These are phyloP conservation scores for Hylia prasina DNA, from an alignment of 2,113 vertebrate genomes.

Conservation along the genomic window DNA sequence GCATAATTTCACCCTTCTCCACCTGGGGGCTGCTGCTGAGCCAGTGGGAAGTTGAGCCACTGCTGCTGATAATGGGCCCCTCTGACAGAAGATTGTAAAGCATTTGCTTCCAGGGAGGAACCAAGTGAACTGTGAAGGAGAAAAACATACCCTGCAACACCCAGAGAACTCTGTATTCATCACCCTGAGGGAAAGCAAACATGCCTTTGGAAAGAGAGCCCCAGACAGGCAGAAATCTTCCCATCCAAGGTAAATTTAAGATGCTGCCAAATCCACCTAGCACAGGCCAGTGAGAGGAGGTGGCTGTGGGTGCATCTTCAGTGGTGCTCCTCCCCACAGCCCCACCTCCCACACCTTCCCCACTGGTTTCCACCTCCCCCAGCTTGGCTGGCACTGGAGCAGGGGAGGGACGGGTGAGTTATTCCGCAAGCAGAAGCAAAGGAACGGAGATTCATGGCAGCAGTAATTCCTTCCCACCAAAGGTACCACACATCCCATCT, in stretches of 20 bases:
- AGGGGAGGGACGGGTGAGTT: background rate
- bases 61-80: background rate
- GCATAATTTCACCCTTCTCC: background rate
- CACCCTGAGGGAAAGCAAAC: conserved; percentile 39
- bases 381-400: background rate
- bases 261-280: background rate
- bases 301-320: background rate
- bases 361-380: background rate
- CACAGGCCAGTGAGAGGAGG: background rate
- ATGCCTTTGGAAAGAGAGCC: background rate
- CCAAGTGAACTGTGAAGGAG: conserved; percentile 46
- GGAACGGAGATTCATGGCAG: background rate
- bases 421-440: background rate
- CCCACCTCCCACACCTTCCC: background rate
- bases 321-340: background rate
- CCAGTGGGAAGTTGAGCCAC: background rate
- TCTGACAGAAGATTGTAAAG: background rate
- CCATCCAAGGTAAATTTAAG: background rate
- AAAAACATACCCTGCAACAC: conserved; percentile 18
- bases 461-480: conserved; percentile 47
- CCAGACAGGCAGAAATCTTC: conserved; percentile 10
- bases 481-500: conserved; percentile 1
- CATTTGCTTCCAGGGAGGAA: conserved; percentile 35
- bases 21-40: background rate
- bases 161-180: background rate